Conservation (phyloP, 1,140 invertebrate genomes). For the Stenopsyche tienmushanensis region DNA sequence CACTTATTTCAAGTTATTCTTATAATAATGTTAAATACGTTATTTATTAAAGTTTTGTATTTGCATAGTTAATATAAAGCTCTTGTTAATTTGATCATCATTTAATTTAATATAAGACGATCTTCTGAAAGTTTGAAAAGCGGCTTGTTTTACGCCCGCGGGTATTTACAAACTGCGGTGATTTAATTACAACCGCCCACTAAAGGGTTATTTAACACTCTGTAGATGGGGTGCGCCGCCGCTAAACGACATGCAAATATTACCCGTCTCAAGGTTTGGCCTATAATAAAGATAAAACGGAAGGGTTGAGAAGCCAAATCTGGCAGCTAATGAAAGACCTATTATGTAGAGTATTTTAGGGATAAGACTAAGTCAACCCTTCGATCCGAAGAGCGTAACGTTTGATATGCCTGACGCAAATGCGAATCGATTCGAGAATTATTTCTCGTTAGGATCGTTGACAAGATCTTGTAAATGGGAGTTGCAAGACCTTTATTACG, state of each 20-base stretch:
- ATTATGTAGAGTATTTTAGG: conserved; percentile 11
- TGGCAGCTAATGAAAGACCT: conserved; percentile 37
- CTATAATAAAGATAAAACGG: conserved; percentile 33
- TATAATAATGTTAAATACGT: too few relatives aligned
- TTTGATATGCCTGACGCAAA: too few relatives aligned
- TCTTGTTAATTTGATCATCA: too few relatives aligned
- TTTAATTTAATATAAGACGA: not conserved
- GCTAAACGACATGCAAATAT: conserved; percentile 38
- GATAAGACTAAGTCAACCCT: conserved; percentile 25
- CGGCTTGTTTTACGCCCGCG: too few relatives aligned
- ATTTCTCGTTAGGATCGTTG: too few relatives aligned
- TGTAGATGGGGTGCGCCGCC: conserved; percentile 7
- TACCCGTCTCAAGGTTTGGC: conserved; percentile 24
- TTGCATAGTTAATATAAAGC: too few relatives aligned
- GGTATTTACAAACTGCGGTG: conserved; percentile 24
- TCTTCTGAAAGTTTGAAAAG: not conserved
- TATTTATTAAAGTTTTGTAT: too few relatives aligned
- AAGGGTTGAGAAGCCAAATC: conserved; percentile 34
- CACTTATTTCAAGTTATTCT: too few relatives aligned
- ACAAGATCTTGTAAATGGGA: too few relatives aligned
- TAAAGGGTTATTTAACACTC: conserved; percentile 37
- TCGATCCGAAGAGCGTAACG: too few relatives aligned
- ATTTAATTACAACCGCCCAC: conserved; percentile 38
- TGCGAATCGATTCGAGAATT: conserved; percentile 5
- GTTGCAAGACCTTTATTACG: not conserved